Percentiles rank a stretch among this genome's conserved stretches.
Evolutionary conservation across 2,113 vertebrate species (phyloP).

Genomic region (Sardina pilchardus): DNA sequence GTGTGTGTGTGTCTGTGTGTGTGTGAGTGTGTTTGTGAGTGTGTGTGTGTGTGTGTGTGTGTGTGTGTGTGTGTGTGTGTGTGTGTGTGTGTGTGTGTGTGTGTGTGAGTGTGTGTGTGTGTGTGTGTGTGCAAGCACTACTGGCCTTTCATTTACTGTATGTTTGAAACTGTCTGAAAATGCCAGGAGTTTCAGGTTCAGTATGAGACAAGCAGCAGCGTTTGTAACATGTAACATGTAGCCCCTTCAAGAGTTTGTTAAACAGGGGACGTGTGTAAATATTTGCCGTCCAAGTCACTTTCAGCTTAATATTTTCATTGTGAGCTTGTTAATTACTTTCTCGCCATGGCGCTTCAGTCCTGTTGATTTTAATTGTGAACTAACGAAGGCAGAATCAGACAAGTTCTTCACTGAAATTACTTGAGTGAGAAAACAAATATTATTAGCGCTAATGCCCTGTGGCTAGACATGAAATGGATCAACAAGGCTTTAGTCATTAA

Average conservation of each 20-base stretch:
- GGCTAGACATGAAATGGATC: constrained; percentile 40
- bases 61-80: no score
- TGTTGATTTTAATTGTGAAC: not conserved
- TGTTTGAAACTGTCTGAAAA: not conserved
- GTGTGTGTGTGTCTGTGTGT: not conserved
- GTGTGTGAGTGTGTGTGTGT: no score
- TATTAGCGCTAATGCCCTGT: constrained; percentile 19
- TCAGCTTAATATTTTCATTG: not conserved
- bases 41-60: not conserved
- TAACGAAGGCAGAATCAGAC: not conserved
- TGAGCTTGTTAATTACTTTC: not conserved
- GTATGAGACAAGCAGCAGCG: not conserved
- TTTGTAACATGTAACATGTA: not conserved
- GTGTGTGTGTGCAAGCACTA: not conserved
- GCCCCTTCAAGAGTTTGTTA: not conserved
- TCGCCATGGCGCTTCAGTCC: not conserved
- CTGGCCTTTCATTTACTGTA: not conserved
- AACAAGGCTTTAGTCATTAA: constrained; percentile 29
- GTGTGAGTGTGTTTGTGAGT: not conserved
- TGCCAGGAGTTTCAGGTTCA: no score
- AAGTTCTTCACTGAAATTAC: not conserved
- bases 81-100: no score
- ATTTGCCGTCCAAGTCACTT: not conserved
- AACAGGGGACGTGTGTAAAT: not conserved
- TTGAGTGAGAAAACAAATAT: constrained; percentile 10